Conservation (phyloP, 2,888 invertebrate species). For the Leptinotarsa peninsularis region DNA sequence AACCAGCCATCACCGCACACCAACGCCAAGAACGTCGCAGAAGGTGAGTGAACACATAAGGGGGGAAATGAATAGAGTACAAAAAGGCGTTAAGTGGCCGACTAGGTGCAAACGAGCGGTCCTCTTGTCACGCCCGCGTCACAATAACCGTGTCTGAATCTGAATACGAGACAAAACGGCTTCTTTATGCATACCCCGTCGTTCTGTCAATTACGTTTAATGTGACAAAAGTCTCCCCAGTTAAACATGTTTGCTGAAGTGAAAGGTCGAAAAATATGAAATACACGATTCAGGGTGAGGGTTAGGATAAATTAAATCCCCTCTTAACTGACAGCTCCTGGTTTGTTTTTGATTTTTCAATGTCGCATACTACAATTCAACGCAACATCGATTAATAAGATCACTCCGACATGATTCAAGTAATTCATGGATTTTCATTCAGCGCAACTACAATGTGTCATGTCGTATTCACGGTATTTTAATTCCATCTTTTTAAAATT, state of each 20-base stretch:
- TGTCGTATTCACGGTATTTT: not conserved
- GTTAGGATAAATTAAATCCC: not conserved
- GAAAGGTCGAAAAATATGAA: slow-evolving; percentile 36
- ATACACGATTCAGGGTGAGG: not conserved
- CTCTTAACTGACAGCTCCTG: not conserved
- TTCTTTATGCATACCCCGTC: slow-evolving; percentile 46
- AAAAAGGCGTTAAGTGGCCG: slow-evolving; percentile 53
- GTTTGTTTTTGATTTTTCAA: not conserved
- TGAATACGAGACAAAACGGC: slow-evolving; percentile 51
- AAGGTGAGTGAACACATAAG: slow-evolving; percentile 12
- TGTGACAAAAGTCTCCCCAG: slow-evolving; percentile 46
- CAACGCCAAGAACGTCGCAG: not conserved
- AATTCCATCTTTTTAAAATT: not conserved
- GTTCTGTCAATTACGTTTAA: slow-evolving; percentile 52
- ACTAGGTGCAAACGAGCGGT: slow-evolving; percentile 53
- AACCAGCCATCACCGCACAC: not conserved
- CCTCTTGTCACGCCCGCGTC: slow-evolving; percentile 51
- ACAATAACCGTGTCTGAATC: slow-evolving; percentile 50
- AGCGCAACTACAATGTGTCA: no score
- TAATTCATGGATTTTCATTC: not conserved
- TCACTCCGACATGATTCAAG: not conserved
- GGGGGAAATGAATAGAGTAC: slow-evolving; percentile 26
- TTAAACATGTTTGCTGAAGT: slow-evolving; percentile 42
- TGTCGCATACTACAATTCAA: not conserved
- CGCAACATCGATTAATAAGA: not conserved